Evolutionary conservation across 2,113 vertebrate species (phyloP).

Genomic region (Panthera tigris): DNA sequence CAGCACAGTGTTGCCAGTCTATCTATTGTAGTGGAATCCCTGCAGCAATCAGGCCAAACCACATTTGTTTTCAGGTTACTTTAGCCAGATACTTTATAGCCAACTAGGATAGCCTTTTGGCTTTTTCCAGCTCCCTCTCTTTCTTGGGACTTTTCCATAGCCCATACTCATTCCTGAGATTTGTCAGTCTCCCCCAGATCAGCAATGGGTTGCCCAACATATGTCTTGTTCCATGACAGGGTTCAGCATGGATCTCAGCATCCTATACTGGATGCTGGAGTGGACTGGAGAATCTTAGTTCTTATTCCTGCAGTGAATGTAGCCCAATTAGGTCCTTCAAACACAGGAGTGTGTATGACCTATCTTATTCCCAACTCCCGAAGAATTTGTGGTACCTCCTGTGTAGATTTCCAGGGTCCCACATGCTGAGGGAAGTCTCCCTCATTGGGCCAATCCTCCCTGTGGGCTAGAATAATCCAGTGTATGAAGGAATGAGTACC

Average conservation of each 20-base stretch:
- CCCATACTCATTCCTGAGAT: neutral
- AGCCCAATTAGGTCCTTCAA: neutral
- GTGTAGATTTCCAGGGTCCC: neutral
- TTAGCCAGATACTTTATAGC: neutral
- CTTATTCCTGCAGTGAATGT: neutral
- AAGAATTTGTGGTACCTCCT: neutral
- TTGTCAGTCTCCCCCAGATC: neutral
- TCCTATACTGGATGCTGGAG: neutral
- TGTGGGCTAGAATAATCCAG: neutral
- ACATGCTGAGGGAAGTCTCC: neutral
- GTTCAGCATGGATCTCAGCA: neutral
- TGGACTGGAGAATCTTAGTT: neutral
- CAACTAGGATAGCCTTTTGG: neutral
- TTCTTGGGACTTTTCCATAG: neutral
- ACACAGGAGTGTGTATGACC: neutral
- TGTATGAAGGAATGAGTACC: no score
- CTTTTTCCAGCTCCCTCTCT: neutral
- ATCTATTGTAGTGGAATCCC: neutral
- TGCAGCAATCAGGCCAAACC: neutral
- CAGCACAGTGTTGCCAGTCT: neutral
- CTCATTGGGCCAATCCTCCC: neutral
- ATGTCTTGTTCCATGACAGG: neutral
- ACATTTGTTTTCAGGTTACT: neutral
- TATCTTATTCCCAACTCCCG: neutral
- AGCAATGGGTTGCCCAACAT: neutral